Base-by-base conservation (phyloP, 1,140 invertebrate species). In the Thaumatotibia leucotreta region DNA sequence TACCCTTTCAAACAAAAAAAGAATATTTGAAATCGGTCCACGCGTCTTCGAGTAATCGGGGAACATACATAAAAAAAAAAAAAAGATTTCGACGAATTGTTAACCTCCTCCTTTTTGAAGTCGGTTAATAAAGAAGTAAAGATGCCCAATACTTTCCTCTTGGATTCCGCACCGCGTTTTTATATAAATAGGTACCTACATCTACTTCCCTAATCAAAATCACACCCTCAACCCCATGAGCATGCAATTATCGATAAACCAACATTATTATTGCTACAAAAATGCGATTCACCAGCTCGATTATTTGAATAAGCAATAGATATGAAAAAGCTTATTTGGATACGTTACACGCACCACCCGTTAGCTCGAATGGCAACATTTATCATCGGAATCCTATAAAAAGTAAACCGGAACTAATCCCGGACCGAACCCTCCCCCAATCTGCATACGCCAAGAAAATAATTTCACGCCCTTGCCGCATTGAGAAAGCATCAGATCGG, bases 351-450 rank as follows among this genome's bases (percentile, higher is more conserved):
- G 86, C 86, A 77, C 83, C 84, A 90, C 74, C 84, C 88, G 86
- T 82, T 88, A 84, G 74, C 71, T 82, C 76, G 70, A 83, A 79
- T 78, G 67, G 72, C 70, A 80, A 83, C 88, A 89, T 90, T 89
- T 88, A 90, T 90, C 88, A 90, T 90, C 85, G 75, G 77, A 88
- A 90, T 90, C 86, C 86, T 86, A 90, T 88, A 90, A 89, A 90
- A 90, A 89, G 80, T 87, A 87, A 84, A 89, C 85, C 88, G 88
- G 83, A 87, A 87, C 88, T 86, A 90, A 90, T 88, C 84, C 83
- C 39, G 64, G 70, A 74, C 69, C 77, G 17, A 72, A 69, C 80
- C 81, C 80, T 79, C 79, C 73, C 79, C 77, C 82, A 88, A 90
- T 90, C 88, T 89, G 88, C 88, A 90, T 90, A 86, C 84, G 75